A percentile compares a stretch with the other conserved stretches of the same genome.
phyloP scores from a whole-genome alignment of 2,888 invertebrate species.

The Glyphotaelius pellucidus region DNA sequence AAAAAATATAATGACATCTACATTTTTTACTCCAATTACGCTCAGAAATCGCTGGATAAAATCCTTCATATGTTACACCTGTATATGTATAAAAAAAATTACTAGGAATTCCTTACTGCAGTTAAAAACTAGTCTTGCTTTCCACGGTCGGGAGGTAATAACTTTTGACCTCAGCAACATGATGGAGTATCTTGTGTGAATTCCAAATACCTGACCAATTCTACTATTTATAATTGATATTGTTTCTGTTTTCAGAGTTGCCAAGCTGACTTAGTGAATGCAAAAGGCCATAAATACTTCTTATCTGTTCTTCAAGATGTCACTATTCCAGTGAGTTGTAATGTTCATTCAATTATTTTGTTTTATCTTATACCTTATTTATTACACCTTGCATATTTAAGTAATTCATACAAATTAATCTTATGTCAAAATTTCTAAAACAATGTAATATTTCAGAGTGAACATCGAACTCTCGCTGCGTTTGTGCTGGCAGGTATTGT shows the following conservation, averaged over 20 bases:
- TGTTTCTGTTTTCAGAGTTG: conserved; percentile 84
- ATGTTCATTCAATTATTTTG: conserved; percentile 45
- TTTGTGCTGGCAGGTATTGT: conserved; percentile 97
- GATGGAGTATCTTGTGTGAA: not conserved
- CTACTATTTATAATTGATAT: not conserved
- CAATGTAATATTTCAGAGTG: conserved; percentile 76
- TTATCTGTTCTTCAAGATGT: conserved; percentile 93
- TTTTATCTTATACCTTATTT: conserved; percentile 3
- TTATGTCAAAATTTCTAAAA: conserved; percentile 32
- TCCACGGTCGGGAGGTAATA: not conserved
- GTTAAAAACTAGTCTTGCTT: not conserved
- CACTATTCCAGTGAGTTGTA: conserved; percentile 84
- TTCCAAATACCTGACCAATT: not conserved
- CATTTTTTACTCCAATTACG: too few relatives aligned
- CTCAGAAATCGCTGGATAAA: too few relatives aligned
- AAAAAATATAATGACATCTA: too few relatives aligned
- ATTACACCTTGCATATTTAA: not conserved
- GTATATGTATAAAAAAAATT: too few relatives aligned
- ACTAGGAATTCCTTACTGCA: too few relatives aligned
- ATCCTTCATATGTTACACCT: too few relatives aligned
- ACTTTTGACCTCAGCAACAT: not conserved
- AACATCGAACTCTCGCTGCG: conserved; percentile 94
- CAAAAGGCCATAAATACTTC: conserved; percentile 96
- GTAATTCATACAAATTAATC: not conserved
- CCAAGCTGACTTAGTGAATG: conserved; percentile 95